Conservation (phyloP, 2,797 vertebrate species). For the Rhadinocentrus ornatus region DNA sequence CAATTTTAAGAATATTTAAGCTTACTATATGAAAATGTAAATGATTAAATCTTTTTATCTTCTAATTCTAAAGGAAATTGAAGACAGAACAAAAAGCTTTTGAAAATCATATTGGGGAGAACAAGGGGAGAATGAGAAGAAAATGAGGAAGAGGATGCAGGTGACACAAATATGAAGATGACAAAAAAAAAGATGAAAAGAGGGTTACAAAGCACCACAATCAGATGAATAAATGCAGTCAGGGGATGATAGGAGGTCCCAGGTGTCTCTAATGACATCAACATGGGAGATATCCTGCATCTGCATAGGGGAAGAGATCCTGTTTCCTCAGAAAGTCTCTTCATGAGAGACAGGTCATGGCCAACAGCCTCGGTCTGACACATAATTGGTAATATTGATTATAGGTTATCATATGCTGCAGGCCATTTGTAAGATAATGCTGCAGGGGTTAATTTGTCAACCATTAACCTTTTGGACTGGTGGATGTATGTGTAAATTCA, state of each 20-base stretch:
- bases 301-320: constrained; percentile 80
- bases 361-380: constrained; percentile 83
- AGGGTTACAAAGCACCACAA: constrained; percentile 36
- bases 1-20: not conserved
- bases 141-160: not conserved
- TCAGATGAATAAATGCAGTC: constrained; percentile 40
- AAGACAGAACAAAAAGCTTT: not conserved
- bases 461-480: constrained; percentile 85
- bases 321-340: constrained; percentile 84
- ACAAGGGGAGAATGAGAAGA: not conserved
- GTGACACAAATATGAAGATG: constrained; percentile 13
- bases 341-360: constrained; percentile 83
- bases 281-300: constrained; percentile 74
- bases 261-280: constrained; percentile 87
- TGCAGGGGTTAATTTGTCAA: constrained; percentile 86
- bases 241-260: constrained; percentile 80
- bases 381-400: constrained; percentile 89
- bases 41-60: not conserved
- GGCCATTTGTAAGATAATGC: constrained; percentile 88
- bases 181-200: constrained; percentile 1
- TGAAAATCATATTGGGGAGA: not conserved
- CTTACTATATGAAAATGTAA: not conserved
- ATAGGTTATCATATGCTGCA: constrained; percentile 88
- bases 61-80: not conserved
- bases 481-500: constrained; percentile 82